Conservation (phyloP, 2,888 invertebrate genomes). For the Bombyx huttoni region DNA sequence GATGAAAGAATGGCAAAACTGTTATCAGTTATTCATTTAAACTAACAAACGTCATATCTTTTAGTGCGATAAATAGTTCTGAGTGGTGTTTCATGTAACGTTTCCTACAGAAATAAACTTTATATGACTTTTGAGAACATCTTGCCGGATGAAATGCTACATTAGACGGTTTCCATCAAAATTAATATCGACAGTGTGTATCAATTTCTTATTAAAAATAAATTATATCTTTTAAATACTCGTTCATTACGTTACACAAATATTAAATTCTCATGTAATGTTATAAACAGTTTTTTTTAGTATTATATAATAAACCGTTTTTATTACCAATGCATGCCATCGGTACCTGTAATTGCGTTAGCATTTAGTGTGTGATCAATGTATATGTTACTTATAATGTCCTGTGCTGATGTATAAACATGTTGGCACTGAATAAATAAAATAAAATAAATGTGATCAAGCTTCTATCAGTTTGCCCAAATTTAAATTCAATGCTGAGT, state of each 20-base stretch:
- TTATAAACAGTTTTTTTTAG: too few relatives aligned
- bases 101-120: constrained; percentile 8
- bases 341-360: too few relatives aligned
- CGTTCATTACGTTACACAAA: too few relatives aligned
- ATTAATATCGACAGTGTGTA: background rate
- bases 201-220: too few relatives aligned
- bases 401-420: too few relatives aligned
- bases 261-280: too few relatives aligned
- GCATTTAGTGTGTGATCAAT: too few relatives aligned
- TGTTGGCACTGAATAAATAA: too few relatives aligned
- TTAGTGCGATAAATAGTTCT: constrained; percentile 14
- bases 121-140: constrained; percentile 5
- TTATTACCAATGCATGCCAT: too few relatives aligned
- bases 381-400: too few relatives aligned
- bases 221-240: too few relatives aligned
- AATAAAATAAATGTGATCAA: background rate
- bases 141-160: background rate
- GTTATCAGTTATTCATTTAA: constrained; percentile 27
- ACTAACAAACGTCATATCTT: constrained; percentile 22
- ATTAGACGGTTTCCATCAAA: background rate
- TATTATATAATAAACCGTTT: too few relatives aligned
- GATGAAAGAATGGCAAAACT: constrained; percentile 19
- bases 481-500: background rate
- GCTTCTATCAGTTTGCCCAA: background rate
- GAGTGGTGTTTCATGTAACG: constrained; percentile 12